Evolutionary conservation across 2,113 vertebrate genomes (phyloP), one percentile per base, ranked within the genome.

Genomic region (Heteronetta atricapilla): DNA sequence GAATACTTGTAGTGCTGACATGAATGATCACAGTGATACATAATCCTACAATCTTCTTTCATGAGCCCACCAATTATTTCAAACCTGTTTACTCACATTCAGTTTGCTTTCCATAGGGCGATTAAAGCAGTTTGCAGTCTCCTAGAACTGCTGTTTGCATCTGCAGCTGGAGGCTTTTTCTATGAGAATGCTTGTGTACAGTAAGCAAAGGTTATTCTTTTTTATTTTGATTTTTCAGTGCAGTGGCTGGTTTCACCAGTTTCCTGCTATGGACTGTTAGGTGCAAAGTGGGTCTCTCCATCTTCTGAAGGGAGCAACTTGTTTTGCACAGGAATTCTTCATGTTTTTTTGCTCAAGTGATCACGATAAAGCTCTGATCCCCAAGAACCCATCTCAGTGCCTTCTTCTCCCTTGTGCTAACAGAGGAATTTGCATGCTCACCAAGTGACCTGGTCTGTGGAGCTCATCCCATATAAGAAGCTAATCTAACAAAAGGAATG

Each of bases 1-100:
- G 34, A 67, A 25, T 63, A 22, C 17, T 79, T 90, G 3, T 69
- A 28, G 18, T 34, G 10, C 34, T 36, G 25, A 60, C 33, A 52
- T 73, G 55, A 36, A 52, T 76, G 55, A 36, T 28, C 53, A 34
- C 31, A 56, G n/a, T 84, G 11, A 12, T 75, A 29, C 21, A 10
- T 69, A 81, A 56, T 76, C 21, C 46, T 53, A 36, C 25, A 68
- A 2, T 8, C 10, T 33, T 59, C 48, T 73, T 58, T 62, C 21
- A 20, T 88, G 18, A 82, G 21, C 13, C 4, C 29, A 48, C 19
- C 34, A 26, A 22, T 29, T 88, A 68, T 53, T 82, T 89, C 12
- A 55, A 59, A 33, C 0, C 0, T n/a, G 8, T 78, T 70, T 70
- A 34, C 3, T 22, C 8, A 17, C n/a, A 31, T 70, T 89, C 6